Percentiles rank a stretch among this genome's conserved stretches.
phyloP scores from a whole-genome alignment of 2,888 invertebrate species.

The Phyto melanocephala region DNA sequence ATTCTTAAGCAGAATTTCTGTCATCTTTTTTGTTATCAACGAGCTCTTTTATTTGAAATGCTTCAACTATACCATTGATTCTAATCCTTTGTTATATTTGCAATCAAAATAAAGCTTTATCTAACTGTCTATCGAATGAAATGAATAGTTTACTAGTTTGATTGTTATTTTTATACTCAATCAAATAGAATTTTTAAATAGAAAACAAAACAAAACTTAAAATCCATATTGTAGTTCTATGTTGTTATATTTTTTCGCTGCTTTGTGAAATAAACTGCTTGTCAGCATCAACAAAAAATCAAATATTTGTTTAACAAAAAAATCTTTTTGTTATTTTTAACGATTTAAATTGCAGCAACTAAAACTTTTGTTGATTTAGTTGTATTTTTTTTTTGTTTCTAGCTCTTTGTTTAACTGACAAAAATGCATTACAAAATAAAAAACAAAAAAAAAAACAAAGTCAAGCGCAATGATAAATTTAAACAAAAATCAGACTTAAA shows the following conservation, averaged over 20 bases:
- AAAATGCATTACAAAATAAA: too few relatives aligned
- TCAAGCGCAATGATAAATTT: too few relatives aligned
- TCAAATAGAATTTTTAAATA: too few relatives aligned
- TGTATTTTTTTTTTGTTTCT: too few relatives aligned
- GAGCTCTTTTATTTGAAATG: too few relatives aligned
- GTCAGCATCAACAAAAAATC: slow-evolving; percentile 1
- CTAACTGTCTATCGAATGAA: background rate
- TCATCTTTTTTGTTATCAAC: too few relatives aligned
- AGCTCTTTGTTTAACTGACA: background rate
- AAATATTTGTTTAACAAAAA: slow-evolving; percentile 34
- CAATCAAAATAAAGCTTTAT: background rate
- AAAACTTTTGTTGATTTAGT: slow-evolving; percentile 4
- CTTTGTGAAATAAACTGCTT: background rate
- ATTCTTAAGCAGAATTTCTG: too few relatives aligned
- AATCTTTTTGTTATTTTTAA: slow-evolving; percentile 10
- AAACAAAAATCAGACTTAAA: background rate
- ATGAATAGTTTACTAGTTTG: background rate
- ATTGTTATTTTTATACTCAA: slow-evolving; percentile 6
- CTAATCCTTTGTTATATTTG: slow-evolving; percentile 1
- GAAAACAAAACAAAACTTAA: background rate
- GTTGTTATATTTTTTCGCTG: background rate
- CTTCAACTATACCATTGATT: too few relatives aligned
- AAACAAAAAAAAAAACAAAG: background rate
- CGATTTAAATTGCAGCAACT: background rate
- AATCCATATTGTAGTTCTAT: background rate